These are phyloP conservation scores for Neomonachus schauinslandi DNA, from an alignment of 2,113 vertebrate species.

Conservation along the genomic window DNA sequence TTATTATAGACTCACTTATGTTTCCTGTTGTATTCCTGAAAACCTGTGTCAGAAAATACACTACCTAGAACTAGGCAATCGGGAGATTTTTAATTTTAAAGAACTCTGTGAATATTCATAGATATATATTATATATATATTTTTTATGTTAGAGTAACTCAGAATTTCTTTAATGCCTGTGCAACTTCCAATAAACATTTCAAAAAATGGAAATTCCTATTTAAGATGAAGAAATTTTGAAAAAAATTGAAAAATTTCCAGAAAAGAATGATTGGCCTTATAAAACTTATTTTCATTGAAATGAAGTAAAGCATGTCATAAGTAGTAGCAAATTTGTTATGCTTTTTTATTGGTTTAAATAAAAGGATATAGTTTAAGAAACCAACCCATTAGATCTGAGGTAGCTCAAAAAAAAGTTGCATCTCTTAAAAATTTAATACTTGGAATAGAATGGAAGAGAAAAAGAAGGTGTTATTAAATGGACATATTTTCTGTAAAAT, in stretches of 20 bases:
- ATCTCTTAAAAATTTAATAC: conserved; percentile 14
- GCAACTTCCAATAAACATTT: neutral
- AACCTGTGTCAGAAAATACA: neutral
- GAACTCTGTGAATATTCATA: neutral
- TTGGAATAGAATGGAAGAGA: neutral
- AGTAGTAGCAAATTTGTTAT: neutral
- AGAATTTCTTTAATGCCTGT: conserved; percentile 11
- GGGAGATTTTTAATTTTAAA: conserved; percentile 31
- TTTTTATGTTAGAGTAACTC: neutral
- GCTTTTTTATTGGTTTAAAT: neutral
- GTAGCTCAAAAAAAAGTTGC: neutral
- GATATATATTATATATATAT: neutral
- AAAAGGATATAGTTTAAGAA: conserved; percentile 37
- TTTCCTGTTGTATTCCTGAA: conserved; percentile 60
- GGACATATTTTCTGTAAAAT: neutral
- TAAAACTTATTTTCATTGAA: conserved; percentile 29
- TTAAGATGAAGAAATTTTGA: neutral
- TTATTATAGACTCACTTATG: neutral
- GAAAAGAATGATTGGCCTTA: neutral
- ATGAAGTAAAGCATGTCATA: neutral
- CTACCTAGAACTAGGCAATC: neutral
- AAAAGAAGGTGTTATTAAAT: neutral
- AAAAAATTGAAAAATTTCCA: neutral
- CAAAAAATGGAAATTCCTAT: conserved; percentile 48
- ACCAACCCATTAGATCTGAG: conserved; percentile 24